Evolutionary conservation across 2,888 invertebrate species (phyloP), one percentile per base, ranked within the genome.

Genomic region (Cephonodes hylas): DNA sequence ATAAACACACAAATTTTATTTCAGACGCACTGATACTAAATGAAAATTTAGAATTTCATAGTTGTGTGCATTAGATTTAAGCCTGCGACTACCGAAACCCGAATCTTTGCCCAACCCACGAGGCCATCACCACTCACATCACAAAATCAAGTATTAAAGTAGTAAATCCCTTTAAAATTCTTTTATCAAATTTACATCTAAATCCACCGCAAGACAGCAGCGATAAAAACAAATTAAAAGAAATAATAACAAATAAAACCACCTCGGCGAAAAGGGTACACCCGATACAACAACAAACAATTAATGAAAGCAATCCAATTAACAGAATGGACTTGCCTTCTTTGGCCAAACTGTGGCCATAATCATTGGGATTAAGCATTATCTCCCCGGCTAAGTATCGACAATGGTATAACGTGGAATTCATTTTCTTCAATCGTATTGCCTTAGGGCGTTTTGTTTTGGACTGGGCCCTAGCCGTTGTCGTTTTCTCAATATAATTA

Each of bases 241-340:
- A 20, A 53, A 53, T 53, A 53, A 53, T 31, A 31, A 31, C 27
- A 18, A 7, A 18, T 27, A 48, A 48, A 38, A 53, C 18, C 13
- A 57, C 44, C 25, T 56, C 61, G 64, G 65, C 69, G 53, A 53
- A 53, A 53, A 53, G 53, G 53, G 53, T 31, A 53, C 31, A 53
- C 27, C 4, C 53, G 66, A 71, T 73, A 80, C 73, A 76, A 74
- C 73, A 80, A 69, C 77, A 79, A 77, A 81, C 78, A 84, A 84
- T 82, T 81, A 79, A 81, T 80, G 79, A 71, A 74, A 75, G 79
- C 82, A 75, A 87, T 87, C 81, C 84, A 87, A 88, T 89, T 86
- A 89, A 85, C 79, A 69, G 69, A 80, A 77, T 77, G 77, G 80
- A 74, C 80, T 84, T 79, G 81, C 81, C 83, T 84, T 84, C 80